Percentiles rank a stretch among this genome's conserved stretches.
These are phyloP conservation scores for Gambusia holbrooki DNA, from an alignment of 2,113 vertebrate species.

Conservation along the genomic window DNA sequence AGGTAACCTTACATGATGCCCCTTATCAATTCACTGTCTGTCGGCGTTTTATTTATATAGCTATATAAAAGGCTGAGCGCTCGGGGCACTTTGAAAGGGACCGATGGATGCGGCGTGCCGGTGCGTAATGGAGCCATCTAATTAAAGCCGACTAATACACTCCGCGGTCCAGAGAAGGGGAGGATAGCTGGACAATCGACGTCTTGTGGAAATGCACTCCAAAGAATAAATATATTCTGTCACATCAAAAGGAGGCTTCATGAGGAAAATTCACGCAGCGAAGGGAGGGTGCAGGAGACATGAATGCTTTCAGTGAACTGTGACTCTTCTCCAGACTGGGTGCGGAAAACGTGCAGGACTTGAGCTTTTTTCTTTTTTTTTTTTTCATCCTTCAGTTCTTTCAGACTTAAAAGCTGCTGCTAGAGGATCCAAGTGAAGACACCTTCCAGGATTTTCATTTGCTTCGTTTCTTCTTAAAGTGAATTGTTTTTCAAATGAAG, in stretches of 20 bases:
- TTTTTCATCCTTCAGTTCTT: neutral
- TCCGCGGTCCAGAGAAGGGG: conserved; percentile 18
- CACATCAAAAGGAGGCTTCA: conserved; percentile 44
- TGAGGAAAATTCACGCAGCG: conserved; percentile 44
- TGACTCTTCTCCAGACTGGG: conserved; percentile 45
- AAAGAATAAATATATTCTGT: conserved; percentile 6
- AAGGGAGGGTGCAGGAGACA: conserved; percentile 46
- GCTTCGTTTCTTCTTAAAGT: conserved; percentile 10
- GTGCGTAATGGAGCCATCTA: conserved; percentile 40
- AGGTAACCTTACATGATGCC: conserved; percentile 63
- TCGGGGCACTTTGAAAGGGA: conserved; percentile 36
- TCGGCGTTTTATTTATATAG: conserved; percentile 33
- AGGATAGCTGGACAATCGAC: conserved; percentile 30
- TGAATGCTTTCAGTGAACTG: conserved; percentile 49
- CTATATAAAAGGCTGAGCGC: conserved; percentile 37
- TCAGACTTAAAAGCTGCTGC: conserved; percentile 19
- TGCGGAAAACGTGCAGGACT: conserved; percentile 32
- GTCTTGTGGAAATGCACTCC: conserved; percentile 54
- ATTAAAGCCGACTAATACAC: conserved; percentile 31
- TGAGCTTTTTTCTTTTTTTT: conserved; percentile 18
- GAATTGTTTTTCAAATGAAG: conserved; percentile 30
- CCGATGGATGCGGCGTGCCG: conserved; percentile 28
- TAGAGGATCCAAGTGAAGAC: conserved; percentile 34
- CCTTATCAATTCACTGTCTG: conserved; percentile 57
- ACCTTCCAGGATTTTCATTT: conserved; percentile 38